Percentiles rank a stretch among this genome's conserved stretches.
phyloP scores from a whole-genome alignment of 2,888 invertebrate genomes.

The Drosophila suboccidentalis region DNA sequence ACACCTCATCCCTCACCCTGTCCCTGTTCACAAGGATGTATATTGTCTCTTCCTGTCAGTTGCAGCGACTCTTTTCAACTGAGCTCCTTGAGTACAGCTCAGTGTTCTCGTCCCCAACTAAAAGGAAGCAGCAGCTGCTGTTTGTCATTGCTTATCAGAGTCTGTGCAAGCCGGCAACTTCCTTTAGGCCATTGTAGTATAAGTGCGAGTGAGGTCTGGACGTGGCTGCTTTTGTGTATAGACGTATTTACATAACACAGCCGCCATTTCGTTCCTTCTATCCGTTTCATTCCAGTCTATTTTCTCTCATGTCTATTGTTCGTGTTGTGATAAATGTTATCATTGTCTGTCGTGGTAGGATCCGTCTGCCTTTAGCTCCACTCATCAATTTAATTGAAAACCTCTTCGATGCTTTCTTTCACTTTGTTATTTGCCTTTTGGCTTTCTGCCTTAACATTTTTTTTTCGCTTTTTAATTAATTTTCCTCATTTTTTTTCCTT shows the following conservation, averaged over 20 bases:
- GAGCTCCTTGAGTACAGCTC: conserved; percentile 6
- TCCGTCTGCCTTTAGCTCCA: conserved; percentile 23
- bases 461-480: conserved; percentile 69
- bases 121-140: conserved; percentile 43
- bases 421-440: conserved; percentile 66
- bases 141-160: conserved; percentile 65
- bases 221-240: conserved; percentile 33
- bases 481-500: conserved; percentile 42
- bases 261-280: conserved; percentile 23
- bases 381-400: conserved; percentile 76
- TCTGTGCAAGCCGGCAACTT: conserved; percentile 40
- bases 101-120: not conserved
- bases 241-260: conserved; percentile 65
- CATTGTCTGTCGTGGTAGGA: conserved; percentile 34
- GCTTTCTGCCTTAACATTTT: conserved; percentile 33
- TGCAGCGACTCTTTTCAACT: conserved; percentile 30
- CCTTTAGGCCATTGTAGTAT: conserved; percentile 38
- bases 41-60: conserved; percentile 36
- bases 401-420: conserved; percentile 24
- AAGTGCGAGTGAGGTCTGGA: conserved; percentile 12
- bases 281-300: conserved; percentile 16
- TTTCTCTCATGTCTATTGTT: conserved; percentile 45
- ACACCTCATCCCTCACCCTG: not conserved
- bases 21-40: conserved; percentile 15
- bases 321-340: conserved; percentile 69